These are phyloP conservation scores for Huso huso DNA, from an alignment of 2,797 vertebrate species.

Conservation along the genomic window DNA sequence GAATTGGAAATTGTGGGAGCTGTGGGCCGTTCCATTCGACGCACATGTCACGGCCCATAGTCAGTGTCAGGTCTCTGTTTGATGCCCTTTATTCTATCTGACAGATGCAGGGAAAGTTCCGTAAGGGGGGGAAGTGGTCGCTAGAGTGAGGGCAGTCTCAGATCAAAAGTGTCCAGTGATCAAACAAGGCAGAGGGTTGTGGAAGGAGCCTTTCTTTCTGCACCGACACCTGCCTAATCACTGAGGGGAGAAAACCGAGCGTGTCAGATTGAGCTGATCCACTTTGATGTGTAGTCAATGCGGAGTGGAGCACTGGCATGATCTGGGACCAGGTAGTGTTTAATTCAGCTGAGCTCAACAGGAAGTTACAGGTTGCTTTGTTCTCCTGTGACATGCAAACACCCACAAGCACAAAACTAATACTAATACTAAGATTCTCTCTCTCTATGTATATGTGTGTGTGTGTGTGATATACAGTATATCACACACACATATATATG, in stretches of 20 bases:
- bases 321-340: slow-evolving; percentile 44
- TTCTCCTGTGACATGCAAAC: background rate
- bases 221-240: slow-evolving; percentile 60
- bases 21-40: slow-evolving; percentile 48
- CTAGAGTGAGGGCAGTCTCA: slow-evolving; percentile 64
- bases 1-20: slow-evolving; percentile 71
- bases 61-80: slow-evolving; percentile 75
- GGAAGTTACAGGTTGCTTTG: slow-evolving; percentile 6
- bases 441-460: background rate
- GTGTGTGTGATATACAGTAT: too few relatives aligned
- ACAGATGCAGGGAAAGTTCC: slow-evolving; percentile 75
- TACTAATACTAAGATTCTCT: background rate
- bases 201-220: slow-evolving; percentile 59
- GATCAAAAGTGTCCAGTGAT: slow-evolving; percentile 73
- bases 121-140: slow-evolving; percentile 56
- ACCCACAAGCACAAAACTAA: background rate
- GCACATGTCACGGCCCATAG: slow-evolving; percentile 64
- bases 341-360: slow-evolving; percentile 27
- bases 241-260: slow-evolving; percentile 48
- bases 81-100: slow-evolving; percentile 82
- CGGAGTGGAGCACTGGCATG: slow-evolving; percentile 38
- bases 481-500: background rate
- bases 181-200: slow-evolving; percentile 60
- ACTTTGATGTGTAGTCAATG: slow-evolving; percentile 59
- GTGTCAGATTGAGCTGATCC: slow-evolving; percentile 51